Percentiles rank a stretch among this genome's conserved stretches.
phyloP scores from a whole-genome alignment of 1,140 invertebrate genomes.

The Dendrolimus kikuchii region DNA sequence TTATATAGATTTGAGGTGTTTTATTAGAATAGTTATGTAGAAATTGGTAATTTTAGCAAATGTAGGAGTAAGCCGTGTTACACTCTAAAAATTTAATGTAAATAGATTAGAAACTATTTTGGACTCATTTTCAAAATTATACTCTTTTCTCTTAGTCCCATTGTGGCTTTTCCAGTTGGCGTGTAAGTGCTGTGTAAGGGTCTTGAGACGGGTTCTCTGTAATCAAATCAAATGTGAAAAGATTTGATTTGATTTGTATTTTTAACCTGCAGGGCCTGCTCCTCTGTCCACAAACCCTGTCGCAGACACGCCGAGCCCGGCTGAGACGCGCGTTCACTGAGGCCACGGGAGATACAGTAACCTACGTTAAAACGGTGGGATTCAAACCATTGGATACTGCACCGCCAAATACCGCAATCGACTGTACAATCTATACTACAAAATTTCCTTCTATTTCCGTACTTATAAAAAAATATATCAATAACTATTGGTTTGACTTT shows the following conservation, averaged over 20 bases:
- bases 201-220: conserved; percentile 43
- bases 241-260: conserved; percentile 55
- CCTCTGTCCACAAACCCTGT: conserved; percentile 89
- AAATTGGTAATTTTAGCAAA: neutral
- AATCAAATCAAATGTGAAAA: conserved; percentile 40
- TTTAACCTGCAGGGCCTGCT: conserved; percentile 82
- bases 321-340: conserved; percentile 90
- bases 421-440: conserved; percentile 51
- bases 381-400: conserved; percentile 50
- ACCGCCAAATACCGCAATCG: conserved; percentile 41
- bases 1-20: neutral
- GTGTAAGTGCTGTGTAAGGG: conserved; percentile 64
- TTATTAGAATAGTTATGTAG: neutral
- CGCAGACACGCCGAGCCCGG: conserved; percentile 85
- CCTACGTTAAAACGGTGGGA: conserved; percentile 90
- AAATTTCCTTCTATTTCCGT: neutral
- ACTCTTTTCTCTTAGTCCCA: neutral
- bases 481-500: too few species aligned
- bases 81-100: too few species aligned
- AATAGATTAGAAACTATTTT: neutral
- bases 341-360: conserved; percentile 88
- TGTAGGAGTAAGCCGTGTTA: too few species aligned
- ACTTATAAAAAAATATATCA: neutral
- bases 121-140: neutral
- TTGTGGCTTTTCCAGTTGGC: conserved; percentile 15